Percentiles rank a stretch among this genome's conserved stretches.
Evolutionary conservation across 1,140 invertebrate genomes (phyloP).

Genomic region (Diuraphis noxia): DNA sequence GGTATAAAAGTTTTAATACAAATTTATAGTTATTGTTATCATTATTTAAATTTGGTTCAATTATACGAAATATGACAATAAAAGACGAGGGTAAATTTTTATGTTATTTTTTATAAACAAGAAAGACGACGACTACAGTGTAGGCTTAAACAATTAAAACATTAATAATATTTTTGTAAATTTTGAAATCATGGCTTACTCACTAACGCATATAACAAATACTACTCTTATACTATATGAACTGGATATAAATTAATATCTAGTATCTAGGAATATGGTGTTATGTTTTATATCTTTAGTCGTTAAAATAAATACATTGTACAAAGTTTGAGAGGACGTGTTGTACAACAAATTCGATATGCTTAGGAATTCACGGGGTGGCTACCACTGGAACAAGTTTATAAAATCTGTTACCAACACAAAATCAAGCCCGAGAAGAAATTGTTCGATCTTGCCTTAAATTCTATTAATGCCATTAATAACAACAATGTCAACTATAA

Average conservation of each 20-base stretch:
- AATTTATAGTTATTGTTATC: neutral
- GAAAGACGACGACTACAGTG: neutral
- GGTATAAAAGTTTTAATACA: neutral
- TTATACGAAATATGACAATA: neutral
- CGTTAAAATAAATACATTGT: neutral
- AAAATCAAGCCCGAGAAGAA: neutral
- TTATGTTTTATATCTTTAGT: neutral
- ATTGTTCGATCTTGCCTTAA: neutral
- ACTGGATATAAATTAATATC: neutral
- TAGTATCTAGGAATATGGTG: neutral
- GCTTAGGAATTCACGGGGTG: conserved; percentile 21
- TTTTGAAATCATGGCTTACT: neutral
- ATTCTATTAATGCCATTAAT: neutral
- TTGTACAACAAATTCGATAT: neutral
- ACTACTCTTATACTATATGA: neutral
- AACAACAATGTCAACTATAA: neutral
- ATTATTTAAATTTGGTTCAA: neutral
- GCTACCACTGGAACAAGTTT: conserved; percentile 23
- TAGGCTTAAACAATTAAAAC: neutral
- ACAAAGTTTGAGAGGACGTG: neutral
- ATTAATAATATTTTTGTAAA: neutral
- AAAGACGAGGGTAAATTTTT: neutral
- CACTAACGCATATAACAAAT: neutral
- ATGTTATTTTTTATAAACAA: neutral
- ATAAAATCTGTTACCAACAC: neutral